phyloP scores from a whole-genome alignment of 2,888 invertebrate genomes.

The Ophioninae sp. region DNA sequence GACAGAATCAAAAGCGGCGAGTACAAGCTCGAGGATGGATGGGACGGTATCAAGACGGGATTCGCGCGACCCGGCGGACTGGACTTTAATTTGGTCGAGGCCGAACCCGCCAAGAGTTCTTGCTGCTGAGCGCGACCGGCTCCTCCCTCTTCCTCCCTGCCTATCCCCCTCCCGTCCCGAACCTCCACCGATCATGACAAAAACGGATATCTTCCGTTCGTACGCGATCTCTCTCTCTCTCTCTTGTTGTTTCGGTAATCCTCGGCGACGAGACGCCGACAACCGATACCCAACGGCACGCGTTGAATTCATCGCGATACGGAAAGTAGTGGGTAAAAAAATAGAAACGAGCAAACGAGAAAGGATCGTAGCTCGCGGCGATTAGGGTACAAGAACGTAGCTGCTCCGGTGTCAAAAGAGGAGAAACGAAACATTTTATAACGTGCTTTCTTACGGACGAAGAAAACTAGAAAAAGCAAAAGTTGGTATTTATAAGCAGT shows the following conservation, averaged over 20 bases:
- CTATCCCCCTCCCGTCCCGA: not conserved
- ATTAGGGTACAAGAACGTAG: constrained; percentile 19
- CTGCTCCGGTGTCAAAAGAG: not conserved
- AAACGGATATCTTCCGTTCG: not conserved
- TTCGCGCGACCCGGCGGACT: constrained; percentile 91
- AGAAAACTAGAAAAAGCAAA: constrained; percentile 9
- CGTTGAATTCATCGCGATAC: not conserved
- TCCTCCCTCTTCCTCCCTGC: not conserved
- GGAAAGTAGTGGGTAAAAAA: not conserved
- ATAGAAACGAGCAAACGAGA: too few species aligned
- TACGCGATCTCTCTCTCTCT: too few species aligned
- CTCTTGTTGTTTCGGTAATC: too few species aligned
- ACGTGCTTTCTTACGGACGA: constrained; percentile 51
- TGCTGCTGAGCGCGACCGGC: constrained; percentile 86
- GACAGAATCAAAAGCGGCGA: constrained; percentile 95
- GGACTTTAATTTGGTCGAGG: constrained; percentile 93
- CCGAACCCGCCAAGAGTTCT: constrained; percentile 93
- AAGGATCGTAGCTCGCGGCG: too few species aligned
- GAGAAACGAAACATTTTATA: constrained; percentile 45
- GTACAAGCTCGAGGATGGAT: constrained; percentile 96
- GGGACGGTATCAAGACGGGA: constrained; percentile 98
- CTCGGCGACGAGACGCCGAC: too few species aligned
- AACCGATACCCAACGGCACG: not conserved
- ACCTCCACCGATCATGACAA: not conserved
- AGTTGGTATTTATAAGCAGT: constrained; percentile 41